phyloP scores from a whole-genome alignment of 2,113 vertebrate species.

The Propithecus coquereli region DNA sequence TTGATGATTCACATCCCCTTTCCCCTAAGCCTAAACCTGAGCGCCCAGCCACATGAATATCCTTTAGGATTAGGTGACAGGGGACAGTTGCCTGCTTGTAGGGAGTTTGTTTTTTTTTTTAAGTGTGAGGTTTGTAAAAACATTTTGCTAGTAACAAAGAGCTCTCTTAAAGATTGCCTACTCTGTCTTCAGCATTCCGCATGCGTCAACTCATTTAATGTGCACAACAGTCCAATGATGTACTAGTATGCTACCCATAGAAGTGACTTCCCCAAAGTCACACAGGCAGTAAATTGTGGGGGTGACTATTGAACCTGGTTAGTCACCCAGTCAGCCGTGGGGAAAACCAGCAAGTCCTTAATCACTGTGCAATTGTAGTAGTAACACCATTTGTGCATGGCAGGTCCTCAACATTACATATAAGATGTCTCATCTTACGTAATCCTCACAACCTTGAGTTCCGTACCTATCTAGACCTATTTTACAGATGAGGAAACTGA shows the following conservation, averaged over 20 bases:
- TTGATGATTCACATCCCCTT: background rate
- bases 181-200: background rate
- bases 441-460: background rate
- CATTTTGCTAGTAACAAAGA: background rate
- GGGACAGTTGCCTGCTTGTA: background rate
- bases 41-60: background rate
- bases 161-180: background rate
- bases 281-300: too few species aligned
- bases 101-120: background rate
- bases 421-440: background rate
- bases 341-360: background rate
- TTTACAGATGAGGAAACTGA: slow-evolving; percentile 22
- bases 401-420: too few species aligned
- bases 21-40: background rate
- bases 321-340: background rate
- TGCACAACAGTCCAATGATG: accelerated
- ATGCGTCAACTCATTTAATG: background rate
- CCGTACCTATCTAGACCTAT: background rate
- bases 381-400: accelerated
- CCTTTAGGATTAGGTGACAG: background rate
- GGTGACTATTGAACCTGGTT: background rate
- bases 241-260: background rate
- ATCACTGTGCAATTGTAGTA: background rate
- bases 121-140: background rate
- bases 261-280: background rate